Percentiles rank a stretch among this genome's conserved stretches.
These are phyloP conservation scores for Cossypha caffra DNA, from an alignment of 2,797 vertebrate species.

Conservation along the genomic window DNA sequence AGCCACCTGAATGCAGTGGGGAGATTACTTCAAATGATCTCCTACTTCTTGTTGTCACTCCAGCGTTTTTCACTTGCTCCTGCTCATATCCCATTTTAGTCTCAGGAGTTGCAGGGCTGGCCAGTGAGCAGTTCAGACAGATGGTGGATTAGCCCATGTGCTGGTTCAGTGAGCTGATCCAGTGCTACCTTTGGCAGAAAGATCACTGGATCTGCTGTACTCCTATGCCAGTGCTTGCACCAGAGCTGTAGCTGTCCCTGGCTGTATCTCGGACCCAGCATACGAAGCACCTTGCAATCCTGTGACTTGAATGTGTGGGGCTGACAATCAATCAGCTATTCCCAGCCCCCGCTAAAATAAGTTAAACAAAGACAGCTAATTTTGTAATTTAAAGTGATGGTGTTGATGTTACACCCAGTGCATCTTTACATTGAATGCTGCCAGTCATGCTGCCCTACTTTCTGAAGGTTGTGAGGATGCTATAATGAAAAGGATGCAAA, in stretches of 20 bases:
- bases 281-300: background rate
- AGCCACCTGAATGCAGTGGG: background rate
- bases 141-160: background rate
- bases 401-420: background rate
- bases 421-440: background rate
- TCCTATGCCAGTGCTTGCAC: background rate
- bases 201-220: background rate
- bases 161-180: background rate
- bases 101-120: background rate
- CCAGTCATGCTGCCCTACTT: slow-evolving; percentile 23
- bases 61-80: background rate
- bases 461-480: background rate
- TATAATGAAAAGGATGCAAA: slow-evolving; percentile 42
- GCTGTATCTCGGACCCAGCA: background rate
- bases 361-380: slow-evolving; percentile 27
- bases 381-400: slow-evolving; percentile 16
- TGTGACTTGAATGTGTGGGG: background rate
- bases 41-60: background rate
- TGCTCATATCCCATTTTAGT: background rate
- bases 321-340: background rate
- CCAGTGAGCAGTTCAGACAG: background rate
- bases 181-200: background rate
- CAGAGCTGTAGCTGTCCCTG: background rate
- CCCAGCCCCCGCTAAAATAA: background rate
- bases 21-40: background rate